Conservation (phyloP, 2,888 invertebrate species). For the Eupeodes latifasciatus region DNA sequence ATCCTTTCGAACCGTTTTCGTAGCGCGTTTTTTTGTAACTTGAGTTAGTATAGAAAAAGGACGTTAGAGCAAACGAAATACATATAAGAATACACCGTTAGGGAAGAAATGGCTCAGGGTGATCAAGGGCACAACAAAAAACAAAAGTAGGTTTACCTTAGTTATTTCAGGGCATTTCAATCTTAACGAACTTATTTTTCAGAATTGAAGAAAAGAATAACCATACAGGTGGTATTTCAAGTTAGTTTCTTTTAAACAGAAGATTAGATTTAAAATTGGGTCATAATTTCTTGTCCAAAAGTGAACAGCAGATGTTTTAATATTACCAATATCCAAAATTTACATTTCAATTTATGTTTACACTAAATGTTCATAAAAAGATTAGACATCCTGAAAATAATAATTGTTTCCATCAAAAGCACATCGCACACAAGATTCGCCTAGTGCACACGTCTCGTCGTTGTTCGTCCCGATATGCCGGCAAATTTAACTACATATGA, state of each 20-base stretch:
- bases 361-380: background rate
- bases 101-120: background rate
- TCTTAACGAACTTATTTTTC: background rate
- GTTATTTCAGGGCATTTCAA: background rate
- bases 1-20: constrained; percentile 43
- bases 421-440: background rate
- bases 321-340: background rate
- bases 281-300: background rate
- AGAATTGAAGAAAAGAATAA: background rate
- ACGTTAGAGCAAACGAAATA: background rate
- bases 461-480: constrained; percentile 10
- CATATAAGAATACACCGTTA: background rate
- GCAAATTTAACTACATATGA: constrained; percentile 23
- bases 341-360: background rate
- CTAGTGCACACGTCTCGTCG: constrained; percentile 1
- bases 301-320: background rate
- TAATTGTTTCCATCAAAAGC: background rate
- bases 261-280: background rate
- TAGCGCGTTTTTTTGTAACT: constrained; percentile 27
- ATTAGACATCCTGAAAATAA: too few relatives aligned
- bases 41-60: constrained; percentile 8
- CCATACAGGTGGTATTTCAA: background rate
- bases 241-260: background rate
- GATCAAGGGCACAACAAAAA: background rate
- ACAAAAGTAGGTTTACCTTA: too few relatives aligned